phyloP scores from a whole-genome alignment of 2,888 invertebrate genomes.

The Microplitis manilae region DNA sequence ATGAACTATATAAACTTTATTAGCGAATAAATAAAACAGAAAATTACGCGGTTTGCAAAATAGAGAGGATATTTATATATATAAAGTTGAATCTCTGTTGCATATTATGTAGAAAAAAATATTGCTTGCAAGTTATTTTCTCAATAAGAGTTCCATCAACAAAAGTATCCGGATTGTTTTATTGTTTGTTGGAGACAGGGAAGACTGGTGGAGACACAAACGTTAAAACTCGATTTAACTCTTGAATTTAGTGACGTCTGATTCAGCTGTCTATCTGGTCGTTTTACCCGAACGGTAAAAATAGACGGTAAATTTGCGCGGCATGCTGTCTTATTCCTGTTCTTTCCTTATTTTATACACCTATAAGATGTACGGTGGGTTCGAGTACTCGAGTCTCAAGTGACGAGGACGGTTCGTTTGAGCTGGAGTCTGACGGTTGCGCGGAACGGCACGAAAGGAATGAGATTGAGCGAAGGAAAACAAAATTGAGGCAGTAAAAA shows the following conservation, averaged over 20 bases:
- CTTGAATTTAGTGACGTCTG: constrained; percentile 5
- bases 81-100: not conserved
- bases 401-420: constrained; percentile 3
- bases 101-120: not conserved
- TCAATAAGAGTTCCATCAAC: not conserved
- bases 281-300: constrained; percentile 19
- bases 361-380: constrained; percentile 1
- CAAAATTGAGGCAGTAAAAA: constrained; percentile 23
- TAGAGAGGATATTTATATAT: not conserved
- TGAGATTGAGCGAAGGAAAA: constrained; percentile 33
- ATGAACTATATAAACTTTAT: too few species aligned
- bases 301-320: constrained; percentile 5
- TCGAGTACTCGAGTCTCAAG: constrained; percentile 22
- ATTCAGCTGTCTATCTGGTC: constrained; percentile 23
- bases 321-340: not conserved
- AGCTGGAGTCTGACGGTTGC: not conserved
- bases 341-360: constrained; percentile 18
- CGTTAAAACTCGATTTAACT: constrained; percentile 18
- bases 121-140: not conserved
- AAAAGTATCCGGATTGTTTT: constrained; percentile 20
- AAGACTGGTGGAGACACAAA: constrained; percentile 3
- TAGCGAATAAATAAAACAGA: too few species aligned
- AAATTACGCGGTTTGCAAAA: not conserved
- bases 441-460: constrained; percentile 29
- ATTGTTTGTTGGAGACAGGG: not conserved